A percentile compares a stretch with the other conserved stretches of the same genome.
Evolutionary conservation across 2,888 invertebrate species (phyloP).

Genomic region (Drosophila anceps): DNA sequence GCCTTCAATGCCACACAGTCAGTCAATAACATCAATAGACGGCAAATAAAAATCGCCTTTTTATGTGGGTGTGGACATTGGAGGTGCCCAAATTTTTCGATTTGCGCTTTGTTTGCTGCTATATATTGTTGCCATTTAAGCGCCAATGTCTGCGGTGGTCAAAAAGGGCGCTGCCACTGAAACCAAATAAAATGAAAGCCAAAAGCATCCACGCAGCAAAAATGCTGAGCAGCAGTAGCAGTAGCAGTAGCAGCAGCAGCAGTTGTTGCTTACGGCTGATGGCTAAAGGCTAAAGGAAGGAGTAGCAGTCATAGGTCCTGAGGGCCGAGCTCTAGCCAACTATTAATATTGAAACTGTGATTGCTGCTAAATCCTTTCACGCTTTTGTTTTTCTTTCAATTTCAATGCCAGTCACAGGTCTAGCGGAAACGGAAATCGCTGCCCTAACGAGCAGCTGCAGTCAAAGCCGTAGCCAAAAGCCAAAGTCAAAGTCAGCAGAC

Average conservation of each 20-base stretch:
- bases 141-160: conserved; percentile 65
- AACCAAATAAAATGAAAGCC: conserved; percentile 64
- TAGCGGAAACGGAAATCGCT: conserved; percentile 71
- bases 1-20: conserved; percentile 17
- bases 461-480: conserved; percentile 15
- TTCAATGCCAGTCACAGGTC: conserved; percentile 66
- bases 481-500: conserved; percentile 66
- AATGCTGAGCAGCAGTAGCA: conserved; percentile 48
- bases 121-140: conserved; percentile 61
- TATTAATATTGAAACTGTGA: conserved; percentile 73
- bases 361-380: conserved; percentile 66
- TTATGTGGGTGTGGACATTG: conserved; percentile 36
- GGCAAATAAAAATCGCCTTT: conserved; percentile 72
- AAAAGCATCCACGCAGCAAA: conserved; percentile 76
- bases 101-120: conserved; percentile 63
- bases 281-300: background rate
- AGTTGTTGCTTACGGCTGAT: background rate
- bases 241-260: background rate
- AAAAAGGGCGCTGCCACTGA: conserved; percentile 47
- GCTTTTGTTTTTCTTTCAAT: conserved; percentile 68
- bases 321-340: conserved; percentile 20
- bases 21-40: conserved; percentile 80
- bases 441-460: conserved; percentile 63
- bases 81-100: conserved; percentile 56
- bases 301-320: background rate